Evolutionary conservation across 2,797 vertebrate genomes (phyloP).

Genomic region (Pseudotriccus pelzelni): DNA sequence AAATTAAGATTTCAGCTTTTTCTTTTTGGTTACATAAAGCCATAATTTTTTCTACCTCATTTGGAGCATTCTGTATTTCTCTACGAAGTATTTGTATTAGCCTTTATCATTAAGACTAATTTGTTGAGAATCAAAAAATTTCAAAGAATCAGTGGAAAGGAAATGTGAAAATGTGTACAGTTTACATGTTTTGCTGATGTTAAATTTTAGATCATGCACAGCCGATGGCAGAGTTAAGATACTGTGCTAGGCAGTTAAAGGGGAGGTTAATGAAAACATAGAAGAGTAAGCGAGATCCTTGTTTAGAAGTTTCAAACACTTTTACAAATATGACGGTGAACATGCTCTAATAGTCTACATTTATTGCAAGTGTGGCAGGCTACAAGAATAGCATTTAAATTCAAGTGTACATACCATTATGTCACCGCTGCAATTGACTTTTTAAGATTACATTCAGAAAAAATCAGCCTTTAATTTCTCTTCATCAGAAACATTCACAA

Average conservation of each 20-base stretch:
- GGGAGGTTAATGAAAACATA: neutral
- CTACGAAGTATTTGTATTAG: neutral
- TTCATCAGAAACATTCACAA: neutral
- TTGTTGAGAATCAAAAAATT: neutral
- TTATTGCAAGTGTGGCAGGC: neutral
- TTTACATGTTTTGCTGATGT: neutral
- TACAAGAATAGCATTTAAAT: neutral
- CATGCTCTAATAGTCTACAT: neutral
- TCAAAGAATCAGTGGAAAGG: neutral
- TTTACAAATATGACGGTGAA: neutral
- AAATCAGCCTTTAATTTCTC: neutral
- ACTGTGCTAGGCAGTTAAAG: neutral
- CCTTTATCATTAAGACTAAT: neutral
- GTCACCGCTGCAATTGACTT: neutral
- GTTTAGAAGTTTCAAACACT: neutral
- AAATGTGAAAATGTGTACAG: neutral
- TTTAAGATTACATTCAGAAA: neutral
- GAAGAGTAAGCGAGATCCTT: neutral
- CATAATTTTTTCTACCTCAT: neutral
- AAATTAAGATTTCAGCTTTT: neutral
- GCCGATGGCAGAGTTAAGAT: neutral
- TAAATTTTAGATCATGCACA: neutral
- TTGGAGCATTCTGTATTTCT: neutral
- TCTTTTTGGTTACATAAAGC: neutral
- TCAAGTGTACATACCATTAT: neutral